These are phyloP conservation scores for Gymnobelideus leadbeateri DNA, from an alignment of 2,113 vertebrate genomes.

Conservation along the genomic window DNA sequence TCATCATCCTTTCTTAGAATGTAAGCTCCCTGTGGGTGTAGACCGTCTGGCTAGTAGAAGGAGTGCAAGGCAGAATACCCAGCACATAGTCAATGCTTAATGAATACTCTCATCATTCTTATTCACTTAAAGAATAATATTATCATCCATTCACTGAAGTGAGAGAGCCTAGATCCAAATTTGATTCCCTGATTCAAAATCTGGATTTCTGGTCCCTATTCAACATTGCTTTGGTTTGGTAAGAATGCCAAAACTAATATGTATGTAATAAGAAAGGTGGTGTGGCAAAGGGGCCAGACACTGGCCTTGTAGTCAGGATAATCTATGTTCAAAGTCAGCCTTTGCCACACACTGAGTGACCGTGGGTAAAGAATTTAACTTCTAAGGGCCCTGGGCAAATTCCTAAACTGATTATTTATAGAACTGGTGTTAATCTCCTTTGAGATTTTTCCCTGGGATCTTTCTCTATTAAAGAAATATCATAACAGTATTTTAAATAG, in stretches of 20 bases:
- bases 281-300: neutral
- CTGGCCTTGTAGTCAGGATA: neutral
- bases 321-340: neutral
- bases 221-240: neutral
- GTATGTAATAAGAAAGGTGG: neutral
- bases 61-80: neutral
- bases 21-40: neutral
- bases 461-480: neutral
- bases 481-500: neutral
- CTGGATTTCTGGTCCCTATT: neutral
- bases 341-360: neutral
- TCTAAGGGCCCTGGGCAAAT: neutral
- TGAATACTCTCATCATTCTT: neutral
- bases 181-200: neutral
- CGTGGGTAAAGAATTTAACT: neutral
- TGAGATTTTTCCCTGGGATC: neutral
- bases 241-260: neutral
- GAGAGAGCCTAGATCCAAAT: neutral
- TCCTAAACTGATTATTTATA: neutral
- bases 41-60: neutral
- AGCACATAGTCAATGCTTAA: neutral
- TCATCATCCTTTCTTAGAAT: neutral
- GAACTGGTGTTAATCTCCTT: neutral
- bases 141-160: neutral
- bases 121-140: neutral